Base-by-base conservation (phyloP, 2,888 invertebrate species). In the Seladonia tumulorum region DNA sequence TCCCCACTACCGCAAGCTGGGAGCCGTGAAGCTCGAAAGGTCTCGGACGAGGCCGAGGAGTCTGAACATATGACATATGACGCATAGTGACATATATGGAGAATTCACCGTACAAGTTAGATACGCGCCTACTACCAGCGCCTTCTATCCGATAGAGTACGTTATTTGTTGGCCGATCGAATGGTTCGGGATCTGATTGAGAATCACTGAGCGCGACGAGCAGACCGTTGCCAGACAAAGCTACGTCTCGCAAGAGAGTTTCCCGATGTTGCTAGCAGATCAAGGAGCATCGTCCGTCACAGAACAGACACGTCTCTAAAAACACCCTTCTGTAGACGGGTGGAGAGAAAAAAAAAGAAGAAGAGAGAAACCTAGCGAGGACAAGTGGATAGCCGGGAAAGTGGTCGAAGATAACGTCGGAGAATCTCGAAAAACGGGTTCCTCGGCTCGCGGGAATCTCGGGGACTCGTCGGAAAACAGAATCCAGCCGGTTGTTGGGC, bases 181-280 rank as follows among this genome's bases (percentile, higher is more conserved):
- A 29, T 57, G 4, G n/a, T 10, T 29, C 42, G 42, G 14, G 70
- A 70, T n/a, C 22, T 16, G 22, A 42, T 70, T 14, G 14, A 5
- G 89, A 89, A 83, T 76, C 89, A 76, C 77, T 83, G 68, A 49
- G 14, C 39, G 70, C 77, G 83, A 77, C 81, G 87, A 82, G 79
- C 75, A 63, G 29, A 25, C 16, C 60, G 25, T 16, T 49, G 22
- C 14, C 49, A 81, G 70, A 70, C 47, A 75, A 16, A 68, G 74
- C 57, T 73, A 57, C 42, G 70, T 75, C n/a, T 82, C 63, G 53
- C 39, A 66, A 29, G n/a, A 79, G 47, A 42, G 71, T 76, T 66
- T 39, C 68, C 76, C 76, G 29, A 66, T 49, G 57, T n/a, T 81
- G 35, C 29, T 25, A 25, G 5, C 35, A 14, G 35, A 22, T 71